These are phyloP conservation scores for Monoplex corrugatus DNA, from an alignment of 2,888 invertebrate genomes.

Conservation along the genomic window DNA sequence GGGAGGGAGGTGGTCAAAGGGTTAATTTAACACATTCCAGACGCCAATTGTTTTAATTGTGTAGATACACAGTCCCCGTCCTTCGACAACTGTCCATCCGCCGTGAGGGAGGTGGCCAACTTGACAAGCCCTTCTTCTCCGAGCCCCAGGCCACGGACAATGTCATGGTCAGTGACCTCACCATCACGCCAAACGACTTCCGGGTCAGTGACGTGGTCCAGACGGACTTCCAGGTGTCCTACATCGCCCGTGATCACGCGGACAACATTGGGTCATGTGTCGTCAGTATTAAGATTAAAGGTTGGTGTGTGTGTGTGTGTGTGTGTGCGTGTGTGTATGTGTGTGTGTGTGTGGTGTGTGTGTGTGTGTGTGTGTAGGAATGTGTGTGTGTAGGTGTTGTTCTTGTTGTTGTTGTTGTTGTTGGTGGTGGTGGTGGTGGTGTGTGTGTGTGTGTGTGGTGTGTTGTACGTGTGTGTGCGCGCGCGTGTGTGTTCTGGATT, in stretches of 20 bases:
- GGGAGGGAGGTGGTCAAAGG: too few species aligned
- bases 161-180: conserved; percentile 30
- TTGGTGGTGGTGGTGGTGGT: neutral
- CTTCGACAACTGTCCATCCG: conserved; percentile 60
- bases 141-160: conserved; percentile 61
- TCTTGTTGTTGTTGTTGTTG: conserved; percentile 58
- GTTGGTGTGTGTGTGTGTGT: conserved; percentile 50
- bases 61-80: conserved; percentile 63
- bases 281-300: conserved; percentile 60
- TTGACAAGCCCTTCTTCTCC: conserved; percentile 47
- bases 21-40: too few species aligned
- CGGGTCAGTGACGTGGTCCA: conserved; percentile 45
- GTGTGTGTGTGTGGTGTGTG: conserved; percentile 1
- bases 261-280: conserved; percentile 58
- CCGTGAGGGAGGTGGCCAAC: conserved; percentile 42
- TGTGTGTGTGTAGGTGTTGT: conserved; percentile 16
- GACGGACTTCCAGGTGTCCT: conserved; percentile 56
- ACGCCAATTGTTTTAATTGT: too few species aligned
- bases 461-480: neutral
- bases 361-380: conserved; percentile 3
- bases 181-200: conserved; percentile 47
- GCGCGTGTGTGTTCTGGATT: conserved; percentile 57
- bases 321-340: neutral
- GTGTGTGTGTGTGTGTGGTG: neutral
- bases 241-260: conserved; percentile 60